Conservation (phyloP, 1,140 invertebrate species). For the Drosophila azteca region DNA sequence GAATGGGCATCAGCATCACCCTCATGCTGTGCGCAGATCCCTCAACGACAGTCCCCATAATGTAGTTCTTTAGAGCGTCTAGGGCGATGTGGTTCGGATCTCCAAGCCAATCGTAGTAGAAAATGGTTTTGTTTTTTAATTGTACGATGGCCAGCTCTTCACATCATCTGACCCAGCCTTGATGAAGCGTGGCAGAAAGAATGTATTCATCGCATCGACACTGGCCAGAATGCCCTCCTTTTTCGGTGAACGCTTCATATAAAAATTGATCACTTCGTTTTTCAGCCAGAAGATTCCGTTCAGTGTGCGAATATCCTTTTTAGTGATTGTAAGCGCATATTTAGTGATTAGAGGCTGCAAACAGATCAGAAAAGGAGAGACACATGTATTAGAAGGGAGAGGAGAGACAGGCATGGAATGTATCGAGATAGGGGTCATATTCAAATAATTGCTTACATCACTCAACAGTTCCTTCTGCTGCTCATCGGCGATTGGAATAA, state of each 20-base stretch:
- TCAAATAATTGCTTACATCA: conserved; percentile 17
- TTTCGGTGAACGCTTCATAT: conserved; percentile 90
- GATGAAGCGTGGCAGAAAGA: conserved; percentile 95
- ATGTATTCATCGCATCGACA: conserved; percentile 93
- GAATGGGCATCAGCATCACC: conserved; percentile 16
- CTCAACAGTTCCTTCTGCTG: conserved; percentile 23
- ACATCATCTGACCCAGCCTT: conserved; percentile 88
- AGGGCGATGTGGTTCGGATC: conserved; percentile 90
- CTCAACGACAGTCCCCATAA: conserved; percentile 84
- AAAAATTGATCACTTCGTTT: conserved; percentile 92
- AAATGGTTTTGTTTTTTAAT: conserved; percentile 89
- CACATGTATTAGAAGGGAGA: not conserved
- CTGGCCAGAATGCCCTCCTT: conserved; percentile 85
- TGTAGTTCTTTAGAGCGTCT: conserved; percentile 88
- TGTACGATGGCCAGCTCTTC: conserved; percentile 93
- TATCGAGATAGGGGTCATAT: no score
- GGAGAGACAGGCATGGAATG: no score
- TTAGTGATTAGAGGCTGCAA: no score
- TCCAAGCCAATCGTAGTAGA: conserved; percentile 97
- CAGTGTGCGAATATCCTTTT: conserved; percentile 91
- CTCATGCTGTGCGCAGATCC: no score
- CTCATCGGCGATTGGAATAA: no score
- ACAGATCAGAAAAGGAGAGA: not conserved
- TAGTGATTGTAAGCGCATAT: no score
- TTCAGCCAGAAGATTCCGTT: conserved; percentile 95